These are phyloP conservation scores for Myotis brandtii DNA, from an alignment of 2,113 vertebrate species.

Conservation along the genomic window DNA sequence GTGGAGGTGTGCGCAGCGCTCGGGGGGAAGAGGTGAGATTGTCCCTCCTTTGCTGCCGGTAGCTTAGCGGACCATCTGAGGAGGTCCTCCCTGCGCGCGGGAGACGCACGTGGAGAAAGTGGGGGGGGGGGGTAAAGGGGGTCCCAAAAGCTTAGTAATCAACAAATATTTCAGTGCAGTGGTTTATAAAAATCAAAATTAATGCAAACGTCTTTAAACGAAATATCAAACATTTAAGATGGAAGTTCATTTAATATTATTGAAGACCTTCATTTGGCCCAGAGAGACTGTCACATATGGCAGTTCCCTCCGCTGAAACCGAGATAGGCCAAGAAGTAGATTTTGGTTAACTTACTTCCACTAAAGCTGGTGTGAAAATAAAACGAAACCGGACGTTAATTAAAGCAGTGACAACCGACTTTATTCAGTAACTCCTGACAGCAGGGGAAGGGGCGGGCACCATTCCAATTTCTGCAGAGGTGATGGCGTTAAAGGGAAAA, in stretches of 20 bases:
- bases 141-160: background rate
- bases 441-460: background rate
- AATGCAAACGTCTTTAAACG: background rate
- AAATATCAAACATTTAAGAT: background rate
- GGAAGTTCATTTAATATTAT: background rate
- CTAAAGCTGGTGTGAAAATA: background rate
- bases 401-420: background rate
- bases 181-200: background rate
- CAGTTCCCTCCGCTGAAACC: background rate
- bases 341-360: background rate
- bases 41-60: background rate
- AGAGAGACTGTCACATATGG: background rate
- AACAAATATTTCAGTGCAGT: background rate
- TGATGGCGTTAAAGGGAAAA: background rate
- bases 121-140: rapidly evolving
- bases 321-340: background rate
- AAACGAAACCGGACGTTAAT: background rate
- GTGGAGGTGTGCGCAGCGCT: rapidly evolving
- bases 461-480: background rate
- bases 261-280: background rate
- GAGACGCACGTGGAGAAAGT: rapidly evolving
- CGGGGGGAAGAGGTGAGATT: rapidly evolving
- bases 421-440: background rate
- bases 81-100: rapidly evolving
- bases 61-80: too few relatives aligned